Evolutionary conservation across 2,113 vertebrate genomes (phyloP), one percentile per base, ranked within the genome.

Genomic region (Uria lomvia): DNA sequence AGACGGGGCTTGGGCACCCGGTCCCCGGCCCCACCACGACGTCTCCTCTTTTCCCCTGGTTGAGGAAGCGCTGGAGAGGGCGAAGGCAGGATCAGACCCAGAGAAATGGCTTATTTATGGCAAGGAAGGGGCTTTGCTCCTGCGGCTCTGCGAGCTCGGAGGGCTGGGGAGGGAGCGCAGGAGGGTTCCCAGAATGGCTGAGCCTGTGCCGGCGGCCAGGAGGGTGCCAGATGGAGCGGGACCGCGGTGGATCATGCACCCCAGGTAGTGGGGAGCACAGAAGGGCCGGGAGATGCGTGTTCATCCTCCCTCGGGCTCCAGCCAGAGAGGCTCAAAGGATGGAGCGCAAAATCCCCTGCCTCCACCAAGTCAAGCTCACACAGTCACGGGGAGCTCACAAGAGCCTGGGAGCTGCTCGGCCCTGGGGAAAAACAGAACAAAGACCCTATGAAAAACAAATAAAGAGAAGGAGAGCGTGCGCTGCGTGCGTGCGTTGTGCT

Each of bases 11-110:
- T 6, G 12, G 29, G 23, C 6, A 11, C 24, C 38, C 4, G 7
- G 4, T 8, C 21, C 47, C 3, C 15, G 4, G 10, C 36, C 30
- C 26, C 6, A 2, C 8, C 7, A 2, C 0, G 0, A 9, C 1
- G 4, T 10, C 10, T 21, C 34, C 45, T 42, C 66, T 24, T 17
- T 34, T 56, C 19, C 67, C 20, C 15, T 1, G n/a, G 11, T 1
- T 7, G 4, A 55, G 49, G 43, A 80, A 65, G 52, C 9, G 3
- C 40, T 5, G 2, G 36, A 32, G 65, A 42, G 27, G 32, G 49
- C 8, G 3, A 50, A 40, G 34, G 30, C 4, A 52, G 56, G 59
- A 19, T 13, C 9, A 14, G 63, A 24, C 15, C 4, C 16, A 3
- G 56, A 55, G 26, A 38, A 63, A n/a, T 5, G 24, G 5, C 2